A percentile compares a stretch with the other conserved stretches of the same genome.
phyloP scores from a whole-genome alignment of 2,113 vertebrate species.

The Lanius collurio region DNA sequence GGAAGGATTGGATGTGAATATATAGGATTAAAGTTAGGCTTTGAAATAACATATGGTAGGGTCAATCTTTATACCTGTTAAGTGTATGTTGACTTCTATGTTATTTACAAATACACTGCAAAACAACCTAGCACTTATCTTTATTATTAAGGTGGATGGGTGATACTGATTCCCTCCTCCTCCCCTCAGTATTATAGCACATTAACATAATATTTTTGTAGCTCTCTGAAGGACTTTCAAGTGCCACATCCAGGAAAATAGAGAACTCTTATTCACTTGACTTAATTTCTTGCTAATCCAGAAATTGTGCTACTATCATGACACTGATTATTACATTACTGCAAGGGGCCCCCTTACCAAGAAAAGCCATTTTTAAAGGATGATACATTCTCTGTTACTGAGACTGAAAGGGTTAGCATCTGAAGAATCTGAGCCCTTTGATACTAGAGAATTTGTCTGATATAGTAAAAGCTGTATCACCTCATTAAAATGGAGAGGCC shows the following conservation, averaged over 20 bases:
- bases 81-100: not conserved
- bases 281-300: not conserved
- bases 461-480: not conserved
- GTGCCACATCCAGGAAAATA: not conserved
- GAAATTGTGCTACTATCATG: not conserved
- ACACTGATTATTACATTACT: not conserved
- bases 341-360: not conserved
- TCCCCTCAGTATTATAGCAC: not conserved
- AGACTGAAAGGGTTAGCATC: not conserved
- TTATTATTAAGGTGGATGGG: not conserved
- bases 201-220: not conserved
- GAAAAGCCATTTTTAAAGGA: not conserved
- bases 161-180: not conserved
- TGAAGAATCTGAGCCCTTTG: not conserved
- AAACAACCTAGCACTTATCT: not conserved
- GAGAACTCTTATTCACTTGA: not conserved
- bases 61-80: not conserved
- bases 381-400: not conserved
- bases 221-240: not conserved
- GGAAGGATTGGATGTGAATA: not conserved
- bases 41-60: not conserved
- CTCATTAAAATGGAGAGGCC: not conserved
- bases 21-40: not conserved
- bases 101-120: not conserved
- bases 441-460: not conserved